phyloP scores from a whole-genome alignment of 2,797 vertebrate genomes.

The Chromobotia macracanthus region DNA sequence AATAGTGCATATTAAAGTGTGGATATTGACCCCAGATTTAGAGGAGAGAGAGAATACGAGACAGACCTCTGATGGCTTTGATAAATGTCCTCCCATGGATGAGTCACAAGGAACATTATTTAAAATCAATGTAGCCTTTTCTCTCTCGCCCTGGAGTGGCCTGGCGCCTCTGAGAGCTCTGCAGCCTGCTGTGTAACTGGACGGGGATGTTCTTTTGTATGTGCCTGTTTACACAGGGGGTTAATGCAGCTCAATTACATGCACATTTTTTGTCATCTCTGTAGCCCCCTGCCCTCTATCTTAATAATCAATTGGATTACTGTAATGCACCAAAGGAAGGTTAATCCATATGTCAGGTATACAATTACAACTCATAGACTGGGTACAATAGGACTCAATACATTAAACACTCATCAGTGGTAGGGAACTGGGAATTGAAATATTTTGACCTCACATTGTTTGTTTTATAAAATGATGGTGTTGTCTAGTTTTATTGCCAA shows the following conservation, averaged over 20 bases:
- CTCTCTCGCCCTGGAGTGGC: conserved; percentile 47
- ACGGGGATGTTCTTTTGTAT: conserved; percentile 49
- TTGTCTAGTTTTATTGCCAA: not conserved
- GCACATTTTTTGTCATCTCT: conserved; percentile 19
- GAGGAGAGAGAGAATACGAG: conserved; percentile 54
- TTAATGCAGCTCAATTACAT: conserved; percentile 60
- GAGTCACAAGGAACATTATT: conserved; percentile 63
- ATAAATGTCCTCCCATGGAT: conserved; percentile 58
- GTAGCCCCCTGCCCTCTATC: conserved; percentile 26
- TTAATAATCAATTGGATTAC: conserved; percentile 57
- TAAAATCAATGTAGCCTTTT: conserved; percentile 62
- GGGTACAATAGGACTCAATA: not conserved
- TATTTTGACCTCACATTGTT: not conserved
- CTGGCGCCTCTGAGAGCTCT: conserved; percentile 58
- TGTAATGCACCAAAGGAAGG: conserved; percentile 34
- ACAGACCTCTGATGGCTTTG: conserved; percentile 56
- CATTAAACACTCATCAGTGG: not conserved
- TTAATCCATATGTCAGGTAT: conserved; percentile 52
- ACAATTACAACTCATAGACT: conserved; percentile 44
- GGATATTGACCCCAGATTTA: conserved; percentile 43
- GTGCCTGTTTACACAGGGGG: conserved; percentile 48
- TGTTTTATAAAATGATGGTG: not conserved
- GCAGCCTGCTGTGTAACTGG: conserved; percentile 42
- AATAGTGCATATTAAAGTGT: conserved; percentile 41
- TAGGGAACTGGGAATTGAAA: not conserved